Percentiles rank a stretch among this genome's conserved stretches.
These are phyloP conservation scores for Poecile montanus DNA, from an alignment of 2,797 vertebrate genomes.

Conservation along the genomic window DNA sequence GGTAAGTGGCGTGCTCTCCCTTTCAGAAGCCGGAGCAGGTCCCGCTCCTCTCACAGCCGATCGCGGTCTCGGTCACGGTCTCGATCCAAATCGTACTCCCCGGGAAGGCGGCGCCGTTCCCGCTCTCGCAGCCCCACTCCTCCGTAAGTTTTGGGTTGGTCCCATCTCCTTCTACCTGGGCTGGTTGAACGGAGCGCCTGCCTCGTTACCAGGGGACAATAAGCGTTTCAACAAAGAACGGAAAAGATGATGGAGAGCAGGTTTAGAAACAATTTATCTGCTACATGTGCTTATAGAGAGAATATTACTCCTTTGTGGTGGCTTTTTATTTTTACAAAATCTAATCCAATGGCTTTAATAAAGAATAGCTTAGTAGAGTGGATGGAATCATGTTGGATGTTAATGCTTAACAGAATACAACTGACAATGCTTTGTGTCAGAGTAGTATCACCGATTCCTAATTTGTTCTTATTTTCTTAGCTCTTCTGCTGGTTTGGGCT, in stretches of 20 bases:
- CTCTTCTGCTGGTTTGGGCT: conserved; percentile 82
- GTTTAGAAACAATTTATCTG: not conserved
- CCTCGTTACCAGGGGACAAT: fast-evolving
- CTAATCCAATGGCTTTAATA: not conserved
- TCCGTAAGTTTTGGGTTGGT: conserved; percentile 79
- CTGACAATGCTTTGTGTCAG: not conserved
- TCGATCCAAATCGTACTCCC: conserved; percentile 88
- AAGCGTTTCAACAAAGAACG: not conserved
- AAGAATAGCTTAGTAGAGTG: not conserved
- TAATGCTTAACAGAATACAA: not conserved
- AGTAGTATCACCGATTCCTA: not conserved
- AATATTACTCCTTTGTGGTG: not conserved
- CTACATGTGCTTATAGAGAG: fast-evolving
- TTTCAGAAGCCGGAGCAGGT: conserved; percentile 86
- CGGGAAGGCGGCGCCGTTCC: conserved; percentile 81
- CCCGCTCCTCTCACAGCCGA: conserved; percentile 85
- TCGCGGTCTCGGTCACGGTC: conserved; percentile 88
- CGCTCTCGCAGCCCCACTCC: conserved; percentile 90
- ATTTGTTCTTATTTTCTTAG: conserved; percentile 45
- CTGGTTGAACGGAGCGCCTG: not conserved
- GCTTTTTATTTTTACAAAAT: not conserved
- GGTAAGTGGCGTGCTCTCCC: fast-evolving
- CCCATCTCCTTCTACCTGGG: not conserved
- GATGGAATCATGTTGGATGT: not conserved
- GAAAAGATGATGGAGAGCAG: not conserved